A percentile compares a stretch with the other conserved stretches of the same genome.
These are phyloP conservation scores for Fragum sueziense DNA, from an alignment of 2,888 invertebrate genomes.

Conservation along the genomic window DNA sequence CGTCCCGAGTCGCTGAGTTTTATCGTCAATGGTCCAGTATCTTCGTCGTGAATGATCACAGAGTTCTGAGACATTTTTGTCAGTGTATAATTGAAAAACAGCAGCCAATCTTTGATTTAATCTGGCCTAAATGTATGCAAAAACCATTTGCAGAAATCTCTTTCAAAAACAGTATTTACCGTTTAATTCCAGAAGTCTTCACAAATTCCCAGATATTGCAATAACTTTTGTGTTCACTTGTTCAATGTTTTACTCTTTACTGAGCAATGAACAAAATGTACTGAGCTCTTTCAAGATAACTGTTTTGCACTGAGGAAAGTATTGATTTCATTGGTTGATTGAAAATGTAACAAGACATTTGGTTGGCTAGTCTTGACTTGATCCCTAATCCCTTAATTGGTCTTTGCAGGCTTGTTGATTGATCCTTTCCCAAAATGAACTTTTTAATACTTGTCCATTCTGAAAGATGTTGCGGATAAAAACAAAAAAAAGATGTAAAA, in stretches of 20 bases:
- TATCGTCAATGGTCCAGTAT: slow-evolving; percentile 17
- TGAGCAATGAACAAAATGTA: neutral
- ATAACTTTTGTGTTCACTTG: too few relatives aligned
- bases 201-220: too few relatives aligned
- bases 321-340: neutral
- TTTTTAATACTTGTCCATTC: too few relatives aligned
- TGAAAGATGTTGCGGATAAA: too few relatives aligned
- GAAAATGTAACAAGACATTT: neutral
- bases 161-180: too few relatives aligned
- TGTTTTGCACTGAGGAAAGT: neutral
- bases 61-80: slow-evolving; percentile 30
- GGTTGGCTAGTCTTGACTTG: neutral
- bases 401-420: neutral
- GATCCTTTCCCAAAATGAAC: neutral
- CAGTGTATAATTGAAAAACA: too few relatives aligned
- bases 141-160: too few relatives aligned
- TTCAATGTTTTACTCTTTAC: too few relatives aligned
- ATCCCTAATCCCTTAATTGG: neutral
- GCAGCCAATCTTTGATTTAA: too few relatives aligned
- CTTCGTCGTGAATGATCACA: slow-evolving; percentile 32
- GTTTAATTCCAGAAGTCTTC: too few relatives aligned
- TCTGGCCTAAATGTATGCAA: too few relatives aligned
- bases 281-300: neutral
- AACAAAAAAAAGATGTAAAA: too few relatives aligned
- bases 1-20: slow-evolving; percentile 42